Percentiles rank a stretch among this genome's conserved stretches.
Conservation (phyloP, 2,888 invertebrate species). For the Julus scandinavius region DNA sequence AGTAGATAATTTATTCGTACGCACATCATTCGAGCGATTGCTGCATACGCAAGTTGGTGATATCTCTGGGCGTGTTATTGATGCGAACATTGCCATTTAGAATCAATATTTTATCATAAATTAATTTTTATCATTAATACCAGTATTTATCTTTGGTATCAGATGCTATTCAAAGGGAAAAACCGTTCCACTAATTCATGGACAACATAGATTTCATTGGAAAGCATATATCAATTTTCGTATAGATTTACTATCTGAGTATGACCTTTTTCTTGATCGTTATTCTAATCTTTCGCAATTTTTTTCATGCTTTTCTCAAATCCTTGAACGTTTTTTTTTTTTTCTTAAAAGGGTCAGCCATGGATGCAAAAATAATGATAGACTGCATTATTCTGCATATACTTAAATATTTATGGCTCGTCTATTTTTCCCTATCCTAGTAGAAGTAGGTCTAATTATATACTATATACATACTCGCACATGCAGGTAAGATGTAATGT, state of each 20-base stretch:
- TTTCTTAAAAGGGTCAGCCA: constrained; percentile 1
- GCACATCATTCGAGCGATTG: not conserved
- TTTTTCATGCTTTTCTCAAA: not conserved
- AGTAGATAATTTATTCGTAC: not conserved
- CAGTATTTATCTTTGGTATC: not conserved
- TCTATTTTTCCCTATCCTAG: not conserved
- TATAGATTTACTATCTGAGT: too few species aligned
- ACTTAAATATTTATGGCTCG: not conserved
- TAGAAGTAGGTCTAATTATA: constrained; percentile 28
- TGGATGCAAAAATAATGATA: constrained; percentile 16
- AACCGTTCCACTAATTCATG: not conserved
- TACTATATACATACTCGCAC: not conserved
- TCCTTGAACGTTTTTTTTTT: not conserved
- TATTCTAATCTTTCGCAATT: not conserved
- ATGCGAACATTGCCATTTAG: not conserved
- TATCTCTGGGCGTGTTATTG: not conserved
- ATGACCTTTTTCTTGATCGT: not conserved
- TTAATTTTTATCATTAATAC: not conserved
- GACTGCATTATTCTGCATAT: not conserved
- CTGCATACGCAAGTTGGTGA: not conserved
- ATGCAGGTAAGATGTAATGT: constrained; percentile 3
- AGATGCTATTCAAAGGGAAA: not conserved
- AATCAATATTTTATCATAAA: not conserved
- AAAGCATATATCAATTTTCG: too few species aligned
- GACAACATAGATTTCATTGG: too few species aligned